These are phyloP conservation scores for Chauna torquata DNA, from an alignment of 2,113 vertebrate species.

Conservation along the genomic window DNA sequence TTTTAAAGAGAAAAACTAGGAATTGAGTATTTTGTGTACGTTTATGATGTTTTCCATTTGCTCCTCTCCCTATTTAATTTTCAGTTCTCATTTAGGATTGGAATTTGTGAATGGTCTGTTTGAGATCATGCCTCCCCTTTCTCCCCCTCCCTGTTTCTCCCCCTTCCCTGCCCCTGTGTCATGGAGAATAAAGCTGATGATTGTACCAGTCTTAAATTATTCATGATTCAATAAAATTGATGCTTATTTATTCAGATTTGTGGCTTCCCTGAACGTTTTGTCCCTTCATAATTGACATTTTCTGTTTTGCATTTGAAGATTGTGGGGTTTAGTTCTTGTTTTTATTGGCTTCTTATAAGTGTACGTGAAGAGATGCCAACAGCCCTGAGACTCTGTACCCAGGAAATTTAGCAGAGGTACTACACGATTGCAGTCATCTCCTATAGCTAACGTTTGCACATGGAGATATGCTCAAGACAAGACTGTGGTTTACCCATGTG, in stretches of 20 bases:
- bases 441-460: background rate
- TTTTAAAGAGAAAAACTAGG: conserved; percentile 95
- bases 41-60: conserved; percentile 78
- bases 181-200: conserved; percentile 89
- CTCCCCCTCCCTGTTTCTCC: background rate
- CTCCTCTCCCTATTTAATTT: conserved; percentile 81
- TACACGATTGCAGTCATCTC: background rate
- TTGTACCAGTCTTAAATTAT: conserved; percentile 99
- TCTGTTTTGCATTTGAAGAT: background rate
- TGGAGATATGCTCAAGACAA: background rate
- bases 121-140: conserved; percentile 72
- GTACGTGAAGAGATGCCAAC: background rate
- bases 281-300: background rate
- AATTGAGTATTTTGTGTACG: conserved; percentile 95
- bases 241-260: conserved; percentile 92
- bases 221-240: conserved; percentile 97
- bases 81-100: conserved; percentile 84
- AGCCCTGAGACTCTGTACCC: background rate
- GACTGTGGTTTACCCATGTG: too few relatives aligned
- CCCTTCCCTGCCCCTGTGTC: conserved; percentile 44
- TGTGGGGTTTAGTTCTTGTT: background rate
- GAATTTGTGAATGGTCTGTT: conserved; percentile 80
- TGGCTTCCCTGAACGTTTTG: conserved; percentile 50
- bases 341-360: background rate
- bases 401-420: background rate